Base-by-base conservation (phyloP, 2,888 invertebrate genomes). In the Exocentrus adspersus region DNA sequence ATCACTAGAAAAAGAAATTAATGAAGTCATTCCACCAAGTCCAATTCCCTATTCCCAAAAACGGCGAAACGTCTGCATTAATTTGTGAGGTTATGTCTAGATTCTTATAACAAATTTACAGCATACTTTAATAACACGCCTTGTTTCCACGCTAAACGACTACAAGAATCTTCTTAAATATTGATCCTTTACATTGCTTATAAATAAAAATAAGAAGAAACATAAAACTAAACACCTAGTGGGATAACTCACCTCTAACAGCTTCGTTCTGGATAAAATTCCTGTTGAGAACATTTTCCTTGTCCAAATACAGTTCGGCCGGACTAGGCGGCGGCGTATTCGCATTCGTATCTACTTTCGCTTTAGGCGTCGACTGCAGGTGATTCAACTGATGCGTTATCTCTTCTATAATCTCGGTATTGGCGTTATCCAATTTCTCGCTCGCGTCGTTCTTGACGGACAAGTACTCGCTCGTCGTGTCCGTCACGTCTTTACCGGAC, bases 261-360 rank as follows among this genome's bases (percentile, higher is more conserved):
- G 65, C 58, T 62, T 66, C 46, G 41, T 66, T 69, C 65, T 72
- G 66, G 16, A 48, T 60, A 37, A 66, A 60, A 32, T 68, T 61
- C 46, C 64, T 62, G 45, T 73, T 70, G 7, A 68, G 46, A 50
- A 72, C 59, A 7, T 71, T 64, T 3, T 72, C 72, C 41, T 67
- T 69, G 14, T 75, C 70, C 19, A 70, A 58, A 28, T 74, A 72
- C 56, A 75, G 78, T 78, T 81, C 82, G 2, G 80, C 79, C 1
- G 82, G 82, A 71, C 81, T 82, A 10, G 83, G 80, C 12, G 83
- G 83, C 7, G 83, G 82, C 9, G 82, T 82, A 60, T 72, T 78
- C 6, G 75, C 73, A 59, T 76, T 75, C 24, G 68, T 68, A 48
- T 76, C 76, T 43, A 72, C 58, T 59, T 50, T 67, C 54, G 53